phyloP scores from a whole-genome alignment of 2,113 vertebrate genomes.

The Cryptomyrus ogoouensis region DNA sequence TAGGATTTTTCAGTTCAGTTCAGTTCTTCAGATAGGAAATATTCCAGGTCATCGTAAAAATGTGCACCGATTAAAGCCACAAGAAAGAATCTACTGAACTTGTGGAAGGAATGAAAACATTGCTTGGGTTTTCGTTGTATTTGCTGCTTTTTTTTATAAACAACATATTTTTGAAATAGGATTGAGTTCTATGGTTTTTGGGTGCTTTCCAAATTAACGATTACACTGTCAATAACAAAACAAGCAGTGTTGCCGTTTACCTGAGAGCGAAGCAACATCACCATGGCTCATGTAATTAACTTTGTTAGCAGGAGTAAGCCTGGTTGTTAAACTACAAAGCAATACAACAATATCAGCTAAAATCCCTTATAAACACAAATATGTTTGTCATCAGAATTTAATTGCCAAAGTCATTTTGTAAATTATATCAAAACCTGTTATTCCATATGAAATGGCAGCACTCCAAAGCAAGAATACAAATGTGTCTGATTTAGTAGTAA shows the following conservation, averaged over 20 bases:
- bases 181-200: neutral
- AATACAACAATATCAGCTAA: neutral
- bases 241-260: neutral
- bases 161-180: neutral
- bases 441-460: neutral
- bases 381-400: neutral
- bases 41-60: neutral
- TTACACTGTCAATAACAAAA: neutral
- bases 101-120: neutral
- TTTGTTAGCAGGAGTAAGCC: neutral
- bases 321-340: neutral
- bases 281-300: neutral
- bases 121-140: neutral
- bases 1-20: neutral
- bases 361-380: neutral
- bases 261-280: neutral
- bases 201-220: neutral
- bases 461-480: neutral
- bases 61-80: neutral
- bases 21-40: neutral
- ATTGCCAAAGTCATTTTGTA: neutral
- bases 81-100: neutral
- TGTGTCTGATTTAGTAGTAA: neutral
- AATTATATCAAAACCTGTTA: neutral
- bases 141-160: neutral